Evolutionary conservation across 2,888 invertebrate species (phyloP), one percentile per base, ranked within the genome.

Genomic region (Amphipoea lucens): DNA sequence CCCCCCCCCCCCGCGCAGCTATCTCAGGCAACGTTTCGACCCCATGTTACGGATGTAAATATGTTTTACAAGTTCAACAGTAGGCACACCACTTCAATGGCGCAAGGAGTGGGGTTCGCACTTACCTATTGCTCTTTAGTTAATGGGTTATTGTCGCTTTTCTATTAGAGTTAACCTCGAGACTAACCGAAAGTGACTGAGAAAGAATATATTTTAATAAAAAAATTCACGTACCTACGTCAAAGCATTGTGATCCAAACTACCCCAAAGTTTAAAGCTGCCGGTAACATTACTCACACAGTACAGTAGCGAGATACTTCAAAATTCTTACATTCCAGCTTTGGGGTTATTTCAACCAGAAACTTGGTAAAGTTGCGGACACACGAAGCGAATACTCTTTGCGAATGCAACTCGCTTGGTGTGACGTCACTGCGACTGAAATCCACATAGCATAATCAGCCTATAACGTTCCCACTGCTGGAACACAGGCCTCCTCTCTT

Each of bases 281-380:
- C 80, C 79, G 67, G 65, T 42, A 71, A 79, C 81, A 85, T 77
- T 76, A 73, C 82, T 76, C 69, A 54, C 68, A 72, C 63, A 40
- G 11, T 11, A 45, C 45, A 45, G 54, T 76, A 80, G 29, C 14
- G 20, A 29, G 71, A 83, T 89, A 83, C 88, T 83, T 86, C 75
- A 74, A 78, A 83, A 81, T 83, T 81, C 80, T 76, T 71, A 75
- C 80, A 84, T 87, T 82, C 83, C 78, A 45, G 85, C 78, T 89
- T 87, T 84, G 48, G 74, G 78, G 86, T 87, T 89, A 89, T 88
- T 89, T 84, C 83, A 74, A 87, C 85, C 87, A 87, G 85, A 85
- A 90, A 87, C 85, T 82, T 63, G 79, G 79, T 87, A 69, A 69
- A 51, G 68, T 40, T 83, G n/a, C 14, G 20, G 57, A 23, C 51